These are phyloP conservation scores for Melinopterus prodromus DNA, from an alignment of 2,888 invertebrate genomes.

Conservation along the genomic window DNA sequence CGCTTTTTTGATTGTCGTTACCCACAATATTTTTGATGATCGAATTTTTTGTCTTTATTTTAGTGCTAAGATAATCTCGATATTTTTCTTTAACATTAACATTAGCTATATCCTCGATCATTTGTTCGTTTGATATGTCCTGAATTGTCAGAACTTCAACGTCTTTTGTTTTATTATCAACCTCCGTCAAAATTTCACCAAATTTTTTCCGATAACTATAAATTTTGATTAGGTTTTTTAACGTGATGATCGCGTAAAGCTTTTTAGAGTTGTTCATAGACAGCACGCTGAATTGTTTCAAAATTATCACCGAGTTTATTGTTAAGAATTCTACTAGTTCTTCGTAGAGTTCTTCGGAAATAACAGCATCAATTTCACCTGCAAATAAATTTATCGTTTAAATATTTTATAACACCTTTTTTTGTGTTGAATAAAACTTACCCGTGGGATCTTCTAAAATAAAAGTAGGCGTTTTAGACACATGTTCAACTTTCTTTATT, in stretches of 20 bases:
- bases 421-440: conserved; percentile 6
- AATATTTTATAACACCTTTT: not conserved
- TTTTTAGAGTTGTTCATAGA: conserved; percentile 19
- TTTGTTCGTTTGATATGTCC: conserved; percentile 8
- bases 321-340: conserved; percentile 22
- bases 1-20: not conserved
- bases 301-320: conserved; percentile 26
- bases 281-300: conserved; percentile 28
- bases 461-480: conserved; percentile 31
- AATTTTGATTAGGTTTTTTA: conserved; percentile 27
- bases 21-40: not conserved
- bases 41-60: not conserved
- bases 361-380: conserved; percentile 30
- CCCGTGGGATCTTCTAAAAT: conserved; percentile 26
- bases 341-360: conserved; percentile 31
- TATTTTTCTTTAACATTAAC: conserved; percentile 8
- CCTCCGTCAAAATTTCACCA: not conserved
- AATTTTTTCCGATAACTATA: conserved; percentile 22
- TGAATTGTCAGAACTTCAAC: conserved; percentile 25
- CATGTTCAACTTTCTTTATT: conserved; percentile 24
- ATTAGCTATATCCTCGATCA: conserved; percentile 10
- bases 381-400: conserved; percentile 1
- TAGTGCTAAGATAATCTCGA: not conserved
- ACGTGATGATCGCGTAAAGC: conserved; percentile 27
- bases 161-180: not conserved